Base-by-base conservation (phyloP, 2,888 invertebrate species). In the Diploptera punctata region DNA sequence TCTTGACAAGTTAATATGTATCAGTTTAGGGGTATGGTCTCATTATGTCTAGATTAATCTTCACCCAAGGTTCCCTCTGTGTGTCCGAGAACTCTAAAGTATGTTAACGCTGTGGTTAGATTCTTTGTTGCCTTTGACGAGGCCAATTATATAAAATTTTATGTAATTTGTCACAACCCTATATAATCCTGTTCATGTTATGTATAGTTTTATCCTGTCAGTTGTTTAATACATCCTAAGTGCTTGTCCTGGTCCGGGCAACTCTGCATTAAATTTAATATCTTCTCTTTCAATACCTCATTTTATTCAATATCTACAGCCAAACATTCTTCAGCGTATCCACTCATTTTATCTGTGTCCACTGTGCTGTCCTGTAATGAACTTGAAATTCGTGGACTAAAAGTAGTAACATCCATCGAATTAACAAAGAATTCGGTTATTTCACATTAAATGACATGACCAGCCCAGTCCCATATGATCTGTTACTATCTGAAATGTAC, bases 401-500 rank as follows among this genome's bases (percentile, higher is more conserved):
- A 29, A 73, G 38, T 33, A 29, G 7, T 18, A 75, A 29, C 4
- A 47, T 38, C 74, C 69, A 74, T 19, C 69, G 16, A 7, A 61
- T 29, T 33, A 75, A n/a, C 21, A 57, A n/a, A 2, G 67, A 67
- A 18, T 31, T 70, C 7, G 33, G 62, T 3, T 71, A 61, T 38
- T 72, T 73, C 3, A 62, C 47, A 13, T 21, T 61, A 18, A 65
- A 9, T 3, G 72, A 33, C 69, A n/a, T n/a, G n/a, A n/a, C n/a
- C 71, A 73, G 7, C 13, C 38, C 7, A 69, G 21, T 1, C 54
- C 38, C 13, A 19, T 31, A 65, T 72, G 70, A 47, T 76, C 72
- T 9, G 71, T 75, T 1, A 75, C 33, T 4, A 76, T 62, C 1
- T 29, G 19, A 26, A 76, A 75, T 10, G 62, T 70, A 21, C 70